Conservation (phyloP, 2,888 invertebrate genomes). For the Adineta ricciae region DNA sequence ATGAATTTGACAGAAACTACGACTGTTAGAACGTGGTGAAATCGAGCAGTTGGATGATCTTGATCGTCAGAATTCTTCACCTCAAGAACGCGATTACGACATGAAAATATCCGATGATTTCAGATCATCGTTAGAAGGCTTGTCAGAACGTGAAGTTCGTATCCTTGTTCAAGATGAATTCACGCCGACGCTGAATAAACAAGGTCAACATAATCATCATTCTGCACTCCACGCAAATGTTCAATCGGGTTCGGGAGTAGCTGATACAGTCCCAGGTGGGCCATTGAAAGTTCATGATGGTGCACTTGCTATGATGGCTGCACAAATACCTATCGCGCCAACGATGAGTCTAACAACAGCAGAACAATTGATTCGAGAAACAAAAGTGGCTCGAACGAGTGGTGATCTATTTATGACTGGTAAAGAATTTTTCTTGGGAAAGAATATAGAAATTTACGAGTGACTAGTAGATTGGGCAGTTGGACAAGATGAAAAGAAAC, state of each 20-base stretch:
- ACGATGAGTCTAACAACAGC: neutral
- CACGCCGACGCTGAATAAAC: neutral
- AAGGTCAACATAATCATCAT: neutral
- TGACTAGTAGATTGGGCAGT: neutral
- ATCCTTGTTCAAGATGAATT: constrained; percentile 11
- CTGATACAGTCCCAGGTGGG: neutral
- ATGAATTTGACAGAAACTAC: neutral
- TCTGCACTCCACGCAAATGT: neutral
- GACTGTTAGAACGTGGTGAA: neutral
- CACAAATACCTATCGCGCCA: neutral
- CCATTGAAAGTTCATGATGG: neutral
- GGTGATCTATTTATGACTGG: constrained; percentile 19
- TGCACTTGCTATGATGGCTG: neutral
- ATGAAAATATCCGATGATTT: neutral
- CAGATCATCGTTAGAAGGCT: neutral
- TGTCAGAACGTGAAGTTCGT: constrained; percentile 10
- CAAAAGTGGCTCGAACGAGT: neutral
- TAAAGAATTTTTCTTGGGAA: neutral
- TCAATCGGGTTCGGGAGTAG: neutral
- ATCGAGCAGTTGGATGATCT: neutral
- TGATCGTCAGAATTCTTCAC: neutral
- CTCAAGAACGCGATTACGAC: neutral
- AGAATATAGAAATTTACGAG: neutral
- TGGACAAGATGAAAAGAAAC: neutral
- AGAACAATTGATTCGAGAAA: neutral